phyloP scores from a whole-genome alignment of 2,888 invertebrate genomes.

The Celastrina argiolus region DNA sequence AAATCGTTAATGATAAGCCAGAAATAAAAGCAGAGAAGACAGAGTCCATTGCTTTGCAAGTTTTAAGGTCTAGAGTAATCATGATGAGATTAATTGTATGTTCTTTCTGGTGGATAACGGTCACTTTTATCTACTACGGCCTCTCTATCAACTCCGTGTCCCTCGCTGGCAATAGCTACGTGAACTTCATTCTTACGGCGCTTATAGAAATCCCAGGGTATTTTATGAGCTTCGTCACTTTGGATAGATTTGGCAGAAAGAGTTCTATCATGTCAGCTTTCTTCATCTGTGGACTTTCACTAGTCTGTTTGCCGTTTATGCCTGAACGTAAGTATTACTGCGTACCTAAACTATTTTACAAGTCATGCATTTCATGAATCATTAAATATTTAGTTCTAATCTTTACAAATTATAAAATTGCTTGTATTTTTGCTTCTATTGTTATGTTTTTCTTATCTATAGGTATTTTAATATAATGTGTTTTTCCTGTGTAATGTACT shows the following conservation, averaged over 20 bases:
- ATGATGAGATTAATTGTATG: constrained; percentile 77
- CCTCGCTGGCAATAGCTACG: constrained; percentile 84
- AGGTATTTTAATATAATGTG: too few species aligned
- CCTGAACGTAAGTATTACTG: constrained; percentile 63
- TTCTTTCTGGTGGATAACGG: constrained; percentile 88
- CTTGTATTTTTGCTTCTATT: too few species aligned
- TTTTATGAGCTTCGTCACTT: constrained; percentile 72
- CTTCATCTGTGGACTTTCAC: constrained; percentile 74
- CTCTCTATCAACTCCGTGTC: constrained; percentile 87
- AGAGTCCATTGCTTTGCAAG: constrained; percentile 44
- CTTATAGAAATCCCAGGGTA: constrained; percentile 82
- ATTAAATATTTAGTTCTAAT: too few species aligned
- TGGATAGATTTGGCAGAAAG: constrained; percentile 79
- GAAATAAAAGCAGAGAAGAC: constrained; percentile 24
- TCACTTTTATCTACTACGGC: constrained; percentile 88
- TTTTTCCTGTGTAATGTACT: too few species aligned
- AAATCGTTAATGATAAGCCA: constrained; percentile 24
- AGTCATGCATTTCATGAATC: too few species aligned
- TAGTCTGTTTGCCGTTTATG: constrained; percentile 78
- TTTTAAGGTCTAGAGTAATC: constrained; percentile 63
- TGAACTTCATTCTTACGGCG: constrained; percentile 84
- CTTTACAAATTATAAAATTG: too few species aligned
- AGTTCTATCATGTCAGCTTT: constrained; percentile 77
- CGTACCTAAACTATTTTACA: neutral
- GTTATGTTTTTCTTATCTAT: too few species aligned